A percentile compares a stretch with the other conserved stretches of the same genome.
These are phyloP conservation scores for Antechinus stuartii DNA, from an alignment of 2,113 vertebrate species.

Conservation along the genomic window DNA sequence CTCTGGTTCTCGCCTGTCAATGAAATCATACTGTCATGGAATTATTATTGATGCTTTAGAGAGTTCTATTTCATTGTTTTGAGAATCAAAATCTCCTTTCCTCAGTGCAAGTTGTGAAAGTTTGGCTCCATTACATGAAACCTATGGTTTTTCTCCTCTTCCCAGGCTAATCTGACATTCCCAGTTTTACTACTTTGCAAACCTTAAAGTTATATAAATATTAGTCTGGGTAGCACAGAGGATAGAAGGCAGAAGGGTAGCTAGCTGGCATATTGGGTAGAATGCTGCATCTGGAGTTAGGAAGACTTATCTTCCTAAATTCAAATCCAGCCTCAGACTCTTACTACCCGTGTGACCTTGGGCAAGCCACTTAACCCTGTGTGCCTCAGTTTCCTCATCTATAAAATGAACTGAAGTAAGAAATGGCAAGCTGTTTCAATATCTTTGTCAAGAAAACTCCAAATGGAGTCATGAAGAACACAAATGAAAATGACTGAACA, in stretches of 20 bases:
- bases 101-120: constrained; percentile 39
- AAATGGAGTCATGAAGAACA: background rate
- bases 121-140: background rate
- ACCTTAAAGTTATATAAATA: background rate
- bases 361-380: background rate
- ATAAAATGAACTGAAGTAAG: background rate
- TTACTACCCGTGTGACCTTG: background rate
- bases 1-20: constrained; percentile 68
- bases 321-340: background rate
- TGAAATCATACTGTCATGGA: constrained; percentile 71
- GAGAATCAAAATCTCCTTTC: constrained; percentile 54
- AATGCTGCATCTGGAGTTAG: background rate
- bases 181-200: background rate
- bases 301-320: background rate
- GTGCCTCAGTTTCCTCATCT: background rate
- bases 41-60: constrained; percentile 58
- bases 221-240: background rate
- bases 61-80: background rate
- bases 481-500: background rate
- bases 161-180: background rate
- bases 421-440: background rate
- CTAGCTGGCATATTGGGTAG: background rate
- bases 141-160: constrained; percentile 22
- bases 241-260: background rate
- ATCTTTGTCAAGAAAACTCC: background rate